Evolutionary conservation across 2,888 invertebrate species (phyloP), one percentile per base, ranked within the genome.

Genomic region (Crioceris asparagi): DNA sequence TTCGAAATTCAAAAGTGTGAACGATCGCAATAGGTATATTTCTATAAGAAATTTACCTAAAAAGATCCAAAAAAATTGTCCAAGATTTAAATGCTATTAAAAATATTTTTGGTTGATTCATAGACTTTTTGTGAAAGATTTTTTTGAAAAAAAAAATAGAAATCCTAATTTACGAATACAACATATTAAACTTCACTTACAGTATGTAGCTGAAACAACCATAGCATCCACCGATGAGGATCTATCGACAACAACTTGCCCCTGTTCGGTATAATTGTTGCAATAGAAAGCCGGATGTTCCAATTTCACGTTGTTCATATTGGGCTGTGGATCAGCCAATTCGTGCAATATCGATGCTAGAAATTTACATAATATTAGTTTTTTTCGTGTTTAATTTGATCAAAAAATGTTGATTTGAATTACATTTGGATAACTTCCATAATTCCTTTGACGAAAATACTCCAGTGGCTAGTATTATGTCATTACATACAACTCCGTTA

Each of bases 371-470:
- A n/a, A 17, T 51, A 48, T 44, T 46, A 53, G 29, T 40, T 11
- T 3, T 25, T 25, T 25, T 25, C 2, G 25, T 25, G n/a, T 4
- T 3, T 17, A 3, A 17, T 32, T 17, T 32, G 7, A 18, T n/a
- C 5, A 11, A 32, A 10, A 17, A 32, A 12, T 25, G 12, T 17
- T 16, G 11, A 27, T 21, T n/a, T n/a, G 18, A n/a, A 35, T 61
- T 64, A 65, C 65, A 64, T 87, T 91, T 92, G 60, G 96, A 96
- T 67, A 97, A 80, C 74, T 90, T 87, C 86, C 94, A 92, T 69
- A 98, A 81, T 77, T 98, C 97, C 77, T 90, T 91, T 62, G 97
- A 96, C 60, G 94, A 93, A 81, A 97, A 98, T 68, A 97, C 97
- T 66, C 97, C 97, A 61, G 96, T 97, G 64, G 97, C 96, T 79